A percentile compares a stretch with the other conserved stretches of the same genome.
Evolutionary conservation across 2,797 vertebrate genomes (phyloP).

Genomic region (Helostoma temminkii): DNA sequence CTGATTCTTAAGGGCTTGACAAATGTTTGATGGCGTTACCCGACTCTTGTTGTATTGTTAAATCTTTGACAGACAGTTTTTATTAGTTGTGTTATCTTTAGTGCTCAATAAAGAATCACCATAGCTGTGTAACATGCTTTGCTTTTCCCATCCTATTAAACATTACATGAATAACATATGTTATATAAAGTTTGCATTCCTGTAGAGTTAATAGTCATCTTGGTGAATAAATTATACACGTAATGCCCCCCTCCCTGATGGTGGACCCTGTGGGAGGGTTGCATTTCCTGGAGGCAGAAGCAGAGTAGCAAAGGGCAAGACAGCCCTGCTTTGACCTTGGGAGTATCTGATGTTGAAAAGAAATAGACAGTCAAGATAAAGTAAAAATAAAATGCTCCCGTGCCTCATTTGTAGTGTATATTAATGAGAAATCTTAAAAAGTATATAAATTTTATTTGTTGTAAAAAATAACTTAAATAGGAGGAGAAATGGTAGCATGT

Average conservation of each 20-base stretch:
- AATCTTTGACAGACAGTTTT: background rate
- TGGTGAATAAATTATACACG: conserved; percentile 58
- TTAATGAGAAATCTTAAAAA: background rate
- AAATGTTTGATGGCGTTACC: background rate
- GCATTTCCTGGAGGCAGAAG: conserved; percentile 62
- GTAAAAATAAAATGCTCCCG: background rate
- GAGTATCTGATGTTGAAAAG: conserved; percentile 60
- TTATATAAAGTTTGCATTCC: conserved; percentile 1
- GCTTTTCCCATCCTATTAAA: background rate
- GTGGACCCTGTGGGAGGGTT: conserved; percentile 55
- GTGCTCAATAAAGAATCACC: background rate
- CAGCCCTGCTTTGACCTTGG: conserved; percentile 65
- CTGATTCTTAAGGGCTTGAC: conserved; percentile 9
- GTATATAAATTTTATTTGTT: background rate
- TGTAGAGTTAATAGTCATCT: conserved; percentile 16
- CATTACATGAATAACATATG: background rate
- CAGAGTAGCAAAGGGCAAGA: conserved; percentile 57
- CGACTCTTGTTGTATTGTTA: background rate
- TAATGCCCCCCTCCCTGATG: conserved; percentile 50
- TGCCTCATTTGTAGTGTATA: background rate
- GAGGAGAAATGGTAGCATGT: background rate
- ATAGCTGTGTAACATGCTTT: background rate
- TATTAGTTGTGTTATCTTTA: background rate
- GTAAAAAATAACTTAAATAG: no score
- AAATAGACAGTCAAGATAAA: conserved; percentile 48